These are phyloP conservation scores for Muschampia plurimacula DNA, from an alignment of 2,888 invertebrate genomes.

Conservation along the genomic window DNA sequence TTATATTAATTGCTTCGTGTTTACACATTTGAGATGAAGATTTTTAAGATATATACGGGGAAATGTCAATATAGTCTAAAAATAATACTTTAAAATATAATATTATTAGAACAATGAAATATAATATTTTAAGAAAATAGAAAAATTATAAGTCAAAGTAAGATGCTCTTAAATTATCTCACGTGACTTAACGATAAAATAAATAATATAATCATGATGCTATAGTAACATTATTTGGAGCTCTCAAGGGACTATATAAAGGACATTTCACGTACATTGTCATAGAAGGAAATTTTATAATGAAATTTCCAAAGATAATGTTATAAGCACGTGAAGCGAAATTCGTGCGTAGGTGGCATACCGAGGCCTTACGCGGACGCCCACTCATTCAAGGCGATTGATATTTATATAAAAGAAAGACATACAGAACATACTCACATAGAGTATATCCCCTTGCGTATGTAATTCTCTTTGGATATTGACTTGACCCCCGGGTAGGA, in stretches of 20 bases:
- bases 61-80: too few species aligned
- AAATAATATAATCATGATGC: neutral
- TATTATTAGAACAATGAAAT: too few species aligned
- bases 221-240: neutral
- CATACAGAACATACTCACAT: too few species aligned
- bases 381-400: neutral
- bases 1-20: too few species aligned
- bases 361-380: neutral
- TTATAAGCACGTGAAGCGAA: constrained; percentile 1
- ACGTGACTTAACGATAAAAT: neutral
- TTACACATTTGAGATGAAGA: too few species aligned
- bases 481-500: too few species aligned
- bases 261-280: neutral
- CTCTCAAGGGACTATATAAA: neutral
- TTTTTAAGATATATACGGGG: too few species aligned
- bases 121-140: too few species aligned
- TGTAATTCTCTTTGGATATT: too few species aligned
- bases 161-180: neutral
- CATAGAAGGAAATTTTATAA: neutral
- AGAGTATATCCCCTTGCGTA: too few species aligned
- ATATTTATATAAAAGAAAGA: neutral
- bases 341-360: neutral
- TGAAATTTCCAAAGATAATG: constrained; percentile 1
- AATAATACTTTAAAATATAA: too few species aligned
- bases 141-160: too few species aligned